These are phyloP conservation scores for Ichneumoninae sp. DNA, from an alignment of 2,888 invertebrate species.

Conservation along the genomic window DNA sequence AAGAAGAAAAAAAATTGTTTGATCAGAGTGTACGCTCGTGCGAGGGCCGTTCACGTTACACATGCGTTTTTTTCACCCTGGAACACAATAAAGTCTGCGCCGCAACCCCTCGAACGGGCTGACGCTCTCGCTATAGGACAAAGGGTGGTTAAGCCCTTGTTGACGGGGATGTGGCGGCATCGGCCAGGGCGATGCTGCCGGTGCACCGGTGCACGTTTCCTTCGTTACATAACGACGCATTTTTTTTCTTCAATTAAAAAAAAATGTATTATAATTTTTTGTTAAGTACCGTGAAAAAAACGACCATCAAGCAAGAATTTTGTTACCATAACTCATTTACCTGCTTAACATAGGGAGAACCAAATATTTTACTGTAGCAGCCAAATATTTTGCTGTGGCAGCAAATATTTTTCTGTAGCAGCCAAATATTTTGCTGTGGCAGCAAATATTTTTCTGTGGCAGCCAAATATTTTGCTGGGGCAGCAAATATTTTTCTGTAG, in stretches of 20 bases:
- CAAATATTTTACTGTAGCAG: no score
- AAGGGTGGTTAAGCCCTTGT: constrained; percentile 80
- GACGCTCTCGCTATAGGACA: constrained; percentile 68
- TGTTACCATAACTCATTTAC: no score
- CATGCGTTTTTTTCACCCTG: constrained; percentile 30
- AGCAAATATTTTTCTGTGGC: no score
- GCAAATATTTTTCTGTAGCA: no score
- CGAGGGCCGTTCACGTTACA: constrained; percentile 61
- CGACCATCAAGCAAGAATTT: neutral
- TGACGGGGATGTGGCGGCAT: constrained; percentile 76
- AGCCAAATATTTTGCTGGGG: no score
- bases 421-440: no score
- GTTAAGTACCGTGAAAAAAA: neutral
- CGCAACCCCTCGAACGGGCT: constrained; percentile 71
- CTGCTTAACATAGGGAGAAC: no score
- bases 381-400: no score
- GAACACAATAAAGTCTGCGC: constrained; percentile 81
- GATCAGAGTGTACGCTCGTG: constrained; percentile 73
- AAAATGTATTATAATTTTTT: neutral
- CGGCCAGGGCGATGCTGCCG: constrained; percentile 28
- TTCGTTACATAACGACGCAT: constrained; percentile 18
- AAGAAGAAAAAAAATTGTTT: constrained; percentile 70
- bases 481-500: no score
- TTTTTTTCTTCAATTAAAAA: constrained; percentile 16
- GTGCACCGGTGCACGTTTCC: constrained; percentile 35